Evolutionary conservation across 1,140 invertebrate genomes (phyloP), one percentile per base, ranked within the genome.

Genomic region (Bombus polaris): DNA sequence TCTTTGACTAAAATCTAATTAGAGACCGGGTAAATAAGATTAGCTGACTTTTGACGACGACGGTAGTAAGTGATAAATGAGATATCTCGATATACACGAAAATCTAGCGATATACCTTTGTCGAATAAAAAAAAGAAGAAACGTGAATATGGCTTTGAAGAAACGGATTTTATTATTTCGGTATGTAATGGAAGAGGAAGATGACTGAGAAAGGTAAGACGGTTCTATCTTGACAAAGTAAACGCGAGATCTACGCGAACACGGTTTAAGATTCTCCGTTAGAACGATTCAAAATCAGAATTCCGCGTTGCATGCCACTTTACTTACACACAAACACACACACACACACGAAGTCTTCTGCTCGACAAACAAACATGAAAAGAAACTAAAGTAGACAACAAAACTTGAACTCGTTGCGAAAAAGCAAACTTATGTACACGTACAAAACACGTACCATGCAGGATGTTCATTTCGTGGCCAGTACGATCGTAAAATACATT

Each of bases 401-500:
- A 42, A 65, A 84, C 10, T 57, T 12, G 39, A 72, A 79, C 32
- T 62, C 77, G 68, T 80, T 80, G 39, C 83, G 42, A 73, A 53
- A 39, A 85, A 85, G 83, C 83, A 73, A 73, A 89, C 84, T 47
- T 85, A 89, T 77, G 71, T 76, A 91, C 82, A 88, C 77, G 87
- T 59, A 81, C 87, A 86, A 76, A 35, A 89, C 81, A 81, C 44
- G 78, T 80, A 44, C 89, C 89, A 90, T 90, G 88, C 89, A 86
- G 37, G 81, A 88, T 77, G 42, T 83, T 44, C 78, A 75, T 57
- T 90, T 90, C 89, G 85, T 90, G 89, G 88, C 66, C 81, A 71
- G 62, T 68, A 78, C 85, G 79, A 66, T 44, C 35, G 1, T 6
- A 12, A 2, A n/a, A n/a, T n/a, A 42, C 5, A n/a, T 73, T 47